Base-by-base conservation (phyloP, 2,797 vertebrate genomes). In the Premnoplex brunnescens region DNA sequence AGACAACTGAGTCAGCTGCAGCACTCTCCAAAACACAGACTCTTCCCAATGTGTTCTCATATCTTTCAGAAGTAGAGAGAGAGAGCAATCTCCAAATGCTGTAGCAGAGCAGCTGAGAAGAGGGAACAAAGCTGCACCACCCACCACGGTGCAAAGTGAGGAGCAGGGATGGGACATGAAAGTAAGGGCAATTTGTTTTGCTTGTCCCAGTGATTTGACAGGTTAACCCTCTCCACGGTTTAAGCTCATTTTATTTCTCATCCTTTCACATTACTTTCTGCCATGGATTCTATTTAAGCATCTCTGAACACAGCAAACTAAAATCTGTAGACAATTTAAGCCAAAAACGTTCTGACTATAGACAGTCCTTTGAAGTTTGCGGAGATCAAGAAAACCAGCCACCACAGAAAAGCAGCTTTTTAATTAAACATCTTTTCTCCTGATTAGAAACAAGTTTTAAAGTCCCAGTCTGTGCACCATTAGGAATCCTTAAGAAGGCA, bases 331-430 rank as follows among this genome's bases (percentile, higher is more conserved):
- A 77, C 73, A 89, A 95, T 89, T 92, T 95, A 95, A 96, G 75
- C 49, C 55, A 79, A 79, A 96, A 91, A 34, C 36, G 54, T 59
- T 80, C 36, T 37, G 74, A 92, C 73, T 85, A 34, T 8, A 95
- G 89, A 92, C 55, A 93, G 63, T 26, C 37, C 88, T 97, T 95
- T 97, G 95, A 96, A 95, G 91, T 96, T 64, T 46, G 41, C 10
- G 8, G 43, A 88, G 69, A 85, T 94, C 62, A 95, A 89, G 88
- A 91, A 93, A 94, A 89, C 20, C 73, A 89, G 64, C 32, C 71
- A 91, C 56, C 10, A 48, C 46, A 95, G 90, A 90, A 95, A 95
- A 95, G 69, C 54, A 85, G 86, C 63, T 96, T 96, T 96, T 92
- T 85, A 93, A 93, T 94, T 92, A 94, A 94, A 92, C 52, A 89